These are phyloP conservation scores for Centropus unirufus DNA, from an alignment of 2,113 vertebrate genomes.

Conservation along the genomic window DNA sequence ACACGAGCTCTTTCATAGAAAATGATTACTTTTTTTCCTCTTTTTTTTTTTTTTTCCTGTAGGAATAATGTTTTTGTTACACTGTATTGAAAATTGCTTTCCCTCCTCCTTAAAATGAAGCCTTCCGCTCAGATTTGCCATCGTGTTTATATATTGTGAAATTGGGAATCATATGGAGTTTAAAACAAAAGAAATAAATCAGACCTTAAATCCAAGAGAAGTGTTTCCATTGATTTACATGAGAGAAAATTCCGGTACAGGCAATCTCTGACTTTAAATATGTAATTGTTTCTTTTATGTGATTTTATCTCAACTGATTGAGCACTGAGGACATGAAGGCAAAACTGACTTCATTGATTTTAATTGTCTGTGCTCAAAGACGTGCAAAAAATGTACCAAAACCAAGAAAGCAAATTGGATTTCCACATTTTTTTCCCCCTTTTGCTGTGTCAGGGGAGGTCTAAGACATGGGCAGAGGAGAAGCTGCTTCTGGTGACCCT, in stretches of 20 bases:
- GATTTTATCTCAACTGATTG: constrained; percentile 60
- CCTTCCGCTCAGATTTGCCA: constrained; percentile 35
- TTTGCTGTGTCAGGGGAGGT: background rate
- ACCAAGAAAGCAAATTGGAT: background rate
- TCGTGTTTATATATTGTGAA: constrained; percentile 24
- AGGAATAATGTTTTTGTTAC: constrained; percentile 43
- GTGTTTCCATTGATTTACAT: constrained; percentile 51
- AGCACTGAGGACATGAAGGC: constrained; percentile 28
- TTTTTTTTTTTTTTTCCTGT: background rate
- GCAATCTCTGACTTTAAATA: constrained; percentile 43
- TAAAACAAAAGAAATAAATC: constrained; percentile 27
- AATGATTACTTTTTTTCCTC: background rate
- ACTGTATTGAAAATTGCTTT: constrained; percentile 36
- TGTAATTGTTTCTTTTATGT: constrained; percentile 48
- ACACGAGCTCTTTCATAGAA: constrained; percentile 31
- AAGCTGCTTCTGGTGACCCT: accelerated
- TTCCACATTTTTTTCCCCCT: background rate
- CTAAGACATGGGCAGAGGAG: background rate
- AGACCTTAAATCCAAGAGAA: constrained; percentile 43
- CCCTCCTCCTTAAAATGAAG: constrained; percentile 43
- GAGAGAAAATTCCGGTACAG: constrained; percentile 52
- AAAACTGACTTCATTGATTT: constrained; percentile 58
- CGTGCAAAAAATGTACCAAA: background rate
- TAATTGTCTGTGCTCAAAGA: constrained; percentile 47
- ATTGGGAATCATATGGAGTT: constrained; percentile 21